Conservation (phyloP, 2,888 invertebrate genomes). For the Nebria brevicollis region DNA sequence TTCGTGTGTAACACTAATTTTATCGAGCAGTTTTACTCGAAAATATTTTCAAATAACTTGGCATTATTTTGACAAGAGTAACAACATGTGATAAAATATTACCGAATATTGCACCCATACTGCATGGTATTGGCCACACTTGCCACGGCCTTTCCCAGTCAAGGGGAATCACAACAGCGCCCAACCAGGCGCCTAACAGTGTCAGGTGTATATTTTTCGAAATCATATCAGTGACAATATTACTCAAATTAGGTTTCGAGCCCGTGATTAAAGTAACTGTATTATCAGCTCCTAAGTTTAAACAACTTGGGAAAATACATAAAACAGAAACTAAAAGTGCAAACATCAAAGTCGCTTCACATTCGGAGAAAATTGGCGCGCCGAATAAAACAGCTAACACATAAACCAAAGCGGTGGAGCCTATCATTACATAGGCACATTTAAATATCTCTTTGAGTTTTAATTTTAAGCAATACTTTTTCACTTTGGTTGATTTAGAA, state of each 20-base stretch:
- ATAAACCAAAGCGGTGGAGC: constrained; percentile 68
- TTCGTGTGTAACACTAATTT: background rate
- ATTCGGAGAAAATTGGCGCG: constrained; percentile 71
- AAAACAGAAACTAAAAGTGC: constrained; percentile 70
- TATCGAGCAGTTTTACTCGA: constrained; percentile 12
- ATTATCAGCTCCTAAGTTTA: constrained; percentile 70
- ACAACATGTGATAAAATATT: constrained; percentile 68
- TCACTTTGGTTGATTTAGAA: constrained; percentile 54
- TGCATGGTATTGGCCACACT: constrained; percentile 79
- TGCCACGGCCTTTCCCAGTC: constrained; percentile 95
- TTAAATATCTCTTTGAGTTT: constrained; percentile 66
- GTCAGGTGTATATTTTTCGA: constrained; percentile 69
- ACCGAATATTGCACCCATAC: constrained; percentile 74
- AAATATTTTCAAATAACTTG: constrained; percentile 18
- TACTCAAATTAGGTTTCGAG: constrained; percentile 64
- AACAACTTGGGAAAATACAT: constrained; percentile 71
- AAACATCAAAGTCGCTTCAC: constrained; percentile 76
- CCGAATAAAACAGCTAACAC: constrained; percentile 74
- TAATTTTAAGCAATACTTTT: constrained; percentile 61
- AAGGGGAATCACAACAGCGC: constrained; percentile 85
- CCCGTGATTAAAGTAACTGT: constrained; percentile 68
- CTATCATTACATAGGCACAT: constrained; percentile 62
- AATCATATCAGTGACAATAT: constrained; percentile 68
- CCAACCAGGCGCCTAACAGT: constrained; percentile 83
- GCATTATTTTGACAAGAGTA: constrained; percentile 62